phyloP scores from a whole-genome alignment of 30 jellyfish, hydroid and myxozoan species.

The Clytia hemisphaerica region DNA sequence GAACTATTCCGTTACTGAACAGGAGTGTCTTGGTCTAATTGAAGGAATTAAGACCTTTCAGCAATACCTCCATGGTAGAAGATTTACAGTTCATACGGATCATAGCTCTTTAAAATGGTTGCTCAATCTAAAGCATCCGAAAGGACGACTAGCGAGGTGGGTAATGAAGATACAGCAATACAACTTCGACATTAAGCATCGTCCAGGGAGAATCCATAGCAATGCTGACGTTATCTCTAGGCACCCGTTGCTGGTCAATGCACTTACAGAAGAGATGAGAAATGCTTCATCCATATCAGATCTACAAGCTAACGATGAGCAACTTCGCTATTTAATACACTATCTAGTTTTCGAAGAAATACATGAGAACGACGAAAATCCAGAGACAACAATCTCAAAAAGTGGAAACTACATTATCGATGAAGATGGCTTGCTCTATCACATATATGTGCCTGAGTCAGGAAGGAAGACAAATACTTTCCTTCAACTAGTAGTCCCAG shows the following conservation, averaged over 20 bases:
- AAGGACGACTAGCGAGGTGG: slow-evolving; percentile 55
- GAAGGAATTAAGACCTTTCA: slow-evolving; percentile 29
- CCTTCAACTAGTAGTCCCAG: no score
- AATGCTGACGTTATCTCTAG: slow-evolving; percentile 61
- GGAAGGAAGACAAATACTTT: no score
- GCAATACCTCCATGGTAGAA: slow-evolving; percentile 22
- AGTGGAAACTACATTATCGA: no score
- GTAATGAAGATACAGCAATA: slow-evolving; percentile 41
- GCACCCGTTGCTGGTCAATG: background rate
- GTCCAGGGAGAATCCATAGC: slow-evolving; percentile 30
- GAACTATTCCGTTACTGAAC: no score
- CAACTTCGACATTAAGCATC: slow-evolving; percentile 15
- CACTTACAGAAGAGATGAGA: slow-evolving; percentile 23
- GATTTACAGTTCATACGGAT: slow-evolving; percentile 35
- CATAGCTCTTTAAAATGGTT: slow-evolving; percentile 55
- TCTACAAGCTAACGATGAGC: slow-evolving; percentile 8
- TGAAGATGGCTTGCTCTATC: no score
- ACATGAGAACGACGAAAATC: no score
- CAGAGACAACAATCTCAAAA: no score
- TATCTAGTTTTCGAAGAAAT: background rate
- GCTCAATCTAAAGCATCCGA: no score
- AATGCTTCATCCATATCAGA: background rate
- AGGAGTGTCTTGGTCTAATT: slow-evolving; percentile 50
- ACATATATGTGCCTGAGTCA: no score
- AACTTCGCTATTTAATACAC: background rate